phyloP scores from a whole-genome alignment of 2,888 invertebrate genomes.

The Azorinus chamasolen region DNA sequence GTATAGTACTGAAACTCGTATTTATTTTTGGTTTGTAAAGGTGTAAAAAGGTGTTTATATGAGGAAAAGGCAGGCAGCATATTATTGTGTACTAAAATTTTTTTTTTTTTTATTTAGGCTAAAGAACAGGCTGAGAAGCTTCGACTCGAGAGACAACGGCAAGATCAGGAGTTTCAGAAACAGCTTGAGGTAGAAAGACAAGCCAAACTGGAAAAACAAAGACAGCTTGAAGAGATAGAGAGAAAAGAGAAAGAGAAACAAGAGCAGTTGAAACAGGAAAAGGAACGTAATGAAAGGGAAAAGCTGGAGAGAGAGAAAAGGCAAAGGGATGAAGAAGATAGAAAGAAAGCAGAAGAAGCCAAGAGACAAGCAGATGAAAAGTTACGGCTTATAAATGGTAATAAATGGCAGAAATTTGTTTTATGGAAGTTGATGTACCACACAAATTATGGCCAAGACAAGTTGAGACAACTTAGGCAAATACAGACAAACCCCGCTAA shows the following conservation, averaged over 20 bases:
- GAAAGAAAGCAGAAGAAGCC: conserved; percentile 65
- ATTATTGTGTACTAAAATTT: too few species aligned
- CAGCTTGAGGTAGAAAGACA: conserved; percentile 45
- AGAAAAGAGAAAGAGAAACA: conserved; percentile 52
- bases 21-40: too few species aligned
- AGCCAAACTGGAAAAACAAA: conserved; percentile 49
- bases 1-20: too few species aligned
- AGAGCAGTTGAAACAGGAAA: conserved; percentile 32
- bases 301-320: conserved; percentile 59
- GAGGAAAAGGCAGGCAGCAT: too few species aligned
- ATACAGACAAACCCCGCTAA: too few species aligned
- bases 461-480: too few species aligned
- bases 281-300: conserved; percentile 41
- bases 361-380: conserved; percentile 71
- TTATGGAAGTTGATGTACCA: too few species aligned
- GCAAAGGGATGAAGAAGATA: conserved; percentile 60
- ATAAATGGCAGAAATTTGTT: too few species aligned
- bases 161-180: conserved; percentile 40
- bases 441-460: too few species aligned
- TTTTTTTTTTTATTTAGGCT: too few species aligned
- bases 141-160: not conserved
- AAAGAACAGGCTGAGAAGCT: too few species aligned
- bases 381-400: conserved; percentile 69
- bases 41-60: too few species aligned
- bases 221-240: conserved; percentile 47